Evolutionary conservation across 2,113 vertebrate genomes (phyloP).

Genomic region (Thymallus thymallus): DNA sequence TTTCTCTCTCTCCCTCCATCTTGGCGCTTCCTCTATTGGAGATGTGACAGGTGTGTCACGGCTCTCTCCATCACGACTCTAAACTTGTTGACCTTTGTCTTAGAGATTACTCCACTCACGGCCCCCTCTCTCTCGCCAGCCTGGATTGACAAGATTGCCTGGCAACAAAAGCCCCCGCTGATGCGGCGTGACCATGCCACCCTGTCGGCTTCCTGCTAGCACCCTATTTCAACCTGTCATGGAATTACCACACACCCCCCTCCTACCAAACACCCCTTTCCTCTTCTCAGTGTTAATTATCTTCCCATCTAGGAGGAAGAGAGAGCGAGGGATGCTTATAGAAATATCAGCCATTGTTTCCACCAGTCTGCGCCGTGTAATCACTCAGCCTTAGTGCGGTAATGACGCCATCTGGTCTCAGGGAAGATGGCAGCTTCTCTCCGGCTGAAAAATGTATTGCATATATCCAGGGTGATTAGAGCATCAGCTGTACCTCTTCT

Average conservation of each 20-base stretch:
- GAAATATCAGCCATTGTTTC: conserved; percentile 67
- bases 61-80: conserved; percentile 59
- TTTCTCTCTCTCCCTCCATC: conserved; percentile 20
- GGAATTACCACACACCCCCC: conserved; percentile 13
- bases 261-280: conserved; percentile 3
- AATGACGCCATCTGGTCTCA: conserved; percentile 78
- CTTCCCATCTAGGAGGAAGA: neutral
- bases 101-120: conserved; percentile 55
- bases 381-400: conserved; percentile 76
- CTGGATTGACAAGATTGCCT: conserved; percentile 60
- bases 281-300: conserved; percentile 36
- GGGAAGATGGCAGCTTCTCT: conserved; percentile 66
- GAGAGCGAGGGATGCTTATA: conserved; percentile 48
- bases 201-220: conserved; percentile 23
- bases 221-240: too few relatives aligned
- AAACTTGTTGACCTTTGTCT: conserved; percentile 72
- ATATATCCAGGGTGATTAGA: conserved; percentile 56
- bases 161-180: conserved; percentile 59
- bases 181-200: conserved; percentile 56
- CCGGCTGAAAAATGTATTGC: conserved; percentile 72
- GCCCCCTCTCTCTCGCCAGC: neutral
- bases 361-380: conserved; percentile 68
- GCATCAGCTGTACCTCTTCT: conserved; percentile 63
- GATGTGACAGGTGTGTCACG: conserved; percentile 70
- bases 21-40: conserved; percentile 39